Base-by-base conservation (phyloP, 1,140 invertebrate species). In the Dolichoris vasculosae region DNA sequence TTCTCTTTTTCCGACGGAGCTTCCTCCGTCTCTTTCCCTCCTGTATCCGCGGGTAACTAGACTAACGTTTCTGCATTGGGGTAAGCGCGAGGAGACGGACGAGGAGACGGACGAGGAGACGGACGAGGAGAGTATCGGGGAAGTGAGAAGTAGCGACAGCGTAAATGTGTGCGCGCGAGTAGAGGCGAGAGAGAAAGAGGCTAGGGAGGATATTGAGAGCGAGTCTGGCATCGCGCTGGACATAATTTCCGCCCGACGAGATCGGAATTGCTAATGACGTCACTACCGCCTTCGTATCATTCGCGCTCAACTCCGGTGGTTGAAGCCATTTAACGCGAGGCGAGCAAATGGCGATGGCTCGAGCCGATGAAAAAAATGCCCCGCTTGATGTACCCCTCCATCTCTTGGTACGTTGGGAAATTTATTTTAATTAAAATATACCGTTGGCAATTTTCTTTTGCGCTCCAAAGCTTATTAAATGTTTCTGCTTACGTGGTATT, bases 241-340 rank as follows among this genome's bases (percentile, higher is more conserved):
- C 93, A 93, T 93, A 93, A 93, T 93, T 93, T 93, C 93, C 93
- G 93, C 92, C 91, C 92, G 92, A 93, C 93, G 92, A 93, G 93
- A 93, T 93, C 92, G 91, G 93, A 93, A 93, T 93, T 93, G 91
- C 93, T 93, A 93, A 93, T 93, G 92, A 93, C 92, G 92, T 92
- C 91, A 92, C 91, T 91, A 90, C 92, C 91, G 90, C 90, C 91
- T 92, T 90, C 89, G 90, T 92, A 92, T 93, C 92, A 91, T 91
- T 93, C 91, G 91, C 90, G 90, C 89, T 90, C 59, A 67, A 63
- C 86, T 89, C 86, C 88, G 85, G 89, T 87, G 87, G 88, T 89
- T 86, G 87, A 63, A 82, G 87, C 82, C 43, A 88, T 88, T 64
- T 48, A 43, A 63, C 40, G 77, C 46, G 15, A 82, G 32, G 15